Evolutionary conservation across 2,113 vertebrate genomes (phyloP).

Genomic region (Holacanthus passer): DNA sequence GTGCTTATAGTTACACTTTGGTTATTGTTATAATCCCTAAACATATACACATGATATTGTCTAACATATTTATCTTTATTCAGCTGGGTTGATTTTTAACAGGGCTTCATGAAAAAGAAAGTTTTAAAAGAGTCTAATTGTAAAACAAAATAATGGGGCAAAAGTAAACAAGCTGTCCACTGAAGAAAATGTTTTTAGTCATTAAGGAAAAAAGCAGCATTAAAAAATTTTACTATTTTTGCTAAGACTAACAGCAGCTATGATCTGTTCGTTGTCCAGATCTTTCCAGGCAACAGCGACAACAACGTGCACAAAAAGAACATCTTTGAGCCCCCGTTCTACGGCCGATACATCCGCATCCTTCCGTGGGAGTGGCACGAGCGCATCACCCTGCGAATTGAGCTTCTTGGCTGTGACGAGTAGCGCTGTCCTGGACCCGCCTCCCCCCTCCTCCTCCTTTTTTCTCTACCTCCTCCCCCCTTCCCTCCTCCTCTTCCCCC

Average conservation of each 20-base stretch:
- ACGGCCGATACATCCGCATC: constrained; percentile 89
- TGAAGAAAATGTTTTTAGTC: not conserved
- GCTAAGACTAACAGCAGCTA: not conserved
- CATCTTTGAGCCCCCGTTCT: constrained; percentile 88
- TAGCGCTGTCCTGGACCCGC: constrained; percentile 57
- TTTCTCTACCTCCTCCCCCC: constrained; percentile 16
- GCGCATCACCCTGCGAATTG: constrained; percentile 93
- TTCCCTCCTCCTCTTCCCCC: not conserved
- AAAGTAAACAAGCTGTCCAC: not conserved
- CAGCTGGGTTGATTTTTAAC: too few relatives aligned
- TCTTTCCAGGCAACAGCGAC: constrained; percentile 93
- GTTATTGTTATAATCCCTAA: not conserved
- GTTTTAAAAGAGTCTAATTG: not conserved
- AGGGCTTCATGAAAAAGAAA: not conserved
- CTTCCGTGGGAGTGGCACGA: constrained; percentile 95
- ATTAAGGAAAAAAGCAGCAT: not conserved
- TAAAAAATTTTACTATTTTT: not conserved
- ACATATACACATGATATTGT: not conserved
- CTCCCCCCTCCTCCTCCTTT: not conserved
- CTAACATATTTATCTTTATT: not conserved
- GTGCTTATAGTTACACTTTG: not conserved
- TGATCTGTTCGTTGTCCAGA: constrained; percentile 75
- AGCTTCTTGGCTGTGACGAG: constrained; percentile 94
- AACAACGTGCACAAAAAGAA: constrained; percentile 97
- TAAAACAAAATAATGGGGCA: not conserved